A percentile compares a stretch with the other conserved stretches of the same genome.
These are phyloP conservation scores for Rhagologus leucostigma DNA, from an alignment of 2,113 vertebrate species.

Conservation along the genomic window DNA sequence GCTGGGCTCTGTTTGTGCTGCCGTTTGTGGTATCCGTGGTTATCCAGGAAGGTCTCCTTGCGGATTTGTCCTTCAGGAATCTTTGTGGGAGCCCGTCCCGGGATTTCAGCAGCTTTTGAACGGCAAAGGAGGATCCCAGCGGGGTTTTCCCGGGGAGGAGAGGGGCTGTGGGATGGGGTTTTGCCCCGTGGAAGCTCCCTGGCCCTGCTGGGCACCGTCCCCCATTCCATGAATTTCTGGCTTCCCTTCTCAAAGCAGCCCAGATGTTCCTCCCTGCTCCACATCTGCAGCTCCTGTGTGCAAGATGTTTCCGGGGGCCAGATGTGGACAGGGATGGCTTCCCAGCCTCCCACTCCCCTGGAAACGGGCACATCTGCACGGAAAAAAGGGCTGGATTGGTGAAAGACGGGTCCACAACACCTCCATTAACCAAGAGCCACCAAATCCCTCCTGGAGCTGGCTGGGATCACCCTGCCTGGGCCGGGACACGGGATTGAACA, in stretches of 20 bases:
- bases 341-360: background rate
- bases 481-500: background rate
- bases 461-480: background rate
- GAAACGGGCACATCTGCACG: background rate
- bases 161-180: background rate
- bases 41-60: background rate
- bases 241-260: background rate
- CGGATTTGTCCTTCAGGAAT: background rate
- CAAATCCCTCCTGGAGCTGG: background rate
- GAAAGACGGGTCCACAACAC: accelerated
- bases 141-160: background rate
- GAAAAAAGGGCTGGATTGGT: accelerated
- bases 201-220: accelerated
- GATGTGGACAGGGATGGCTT: background rate
- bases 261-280: background rate
- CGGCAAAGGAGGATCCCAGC: accelerated
- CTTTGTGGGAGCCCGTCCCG: background rate
- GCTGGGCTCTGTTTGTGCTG: accelerated
- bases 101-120: background rate
- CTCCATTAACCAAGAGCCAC: accelerated
- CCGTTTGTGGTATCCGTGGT: background rate
- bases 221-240: background rate
- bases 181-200: background rate
- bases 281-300: background rate
- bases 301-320: background rate